Conservation (phyloP, 2,113 vertebrate species). For the Potamarius usumacintae region DNA sequence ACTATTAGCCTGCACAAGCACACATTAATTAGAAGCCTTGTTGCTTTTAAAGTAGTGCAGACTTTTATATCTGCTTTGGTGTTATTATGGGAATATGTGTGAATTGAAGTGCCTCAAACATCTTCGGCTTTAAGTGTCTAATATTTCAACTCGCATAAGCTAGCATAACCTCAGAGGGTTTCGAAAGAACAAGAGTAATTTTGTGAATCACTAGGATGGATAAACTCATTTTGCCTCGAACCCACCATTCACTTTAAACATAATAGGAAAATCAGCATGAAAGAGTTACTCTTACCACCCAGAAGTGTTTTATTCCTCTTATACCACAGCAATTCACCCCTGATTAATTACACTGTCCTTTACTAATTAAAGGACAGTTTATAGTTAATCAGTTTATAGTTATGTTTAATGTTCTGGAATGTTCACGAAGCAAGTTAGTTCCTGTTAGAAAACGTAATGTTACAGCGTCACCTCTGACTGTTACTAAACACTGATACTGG, state of each 20-base stretch:
- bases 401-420: not conserved
- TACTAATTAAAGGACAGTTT: not conserved
- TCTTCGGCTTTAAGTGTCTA: not conserved
- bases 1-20: slow-evolving; percentile 28
- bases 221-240: not conserved
- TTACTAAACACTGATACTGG: not conserved
- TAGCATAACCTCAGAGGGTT: not conserved
- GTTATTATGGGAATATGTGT: not conserved
- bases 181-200: not conserved
- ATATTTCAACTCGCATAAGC: not conserved
- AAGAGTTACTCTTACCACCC: not conserved
- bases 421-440: too few species aligned
- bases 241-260: not conserved
- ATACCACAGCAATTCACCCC: not conserved
- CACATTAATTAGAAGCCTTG: slow-evolving; percentile 30
- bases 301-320: not conserved
- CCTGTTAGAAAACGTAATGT: too few species aligned
- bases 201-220: not conserved
- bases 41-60: slow-evolving; percentile 22
- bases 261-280: not conserved
- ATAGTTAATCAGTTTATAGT: not conserved
- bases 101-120: not conserved
- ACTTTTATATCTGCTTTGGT: not conserved
- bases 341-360: too few species aligned
- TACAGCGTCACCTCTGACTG: not conserved